Conservation (phyloP, 2,113 vertebrate genomes). For the Petaurus breviceps region DNA sequence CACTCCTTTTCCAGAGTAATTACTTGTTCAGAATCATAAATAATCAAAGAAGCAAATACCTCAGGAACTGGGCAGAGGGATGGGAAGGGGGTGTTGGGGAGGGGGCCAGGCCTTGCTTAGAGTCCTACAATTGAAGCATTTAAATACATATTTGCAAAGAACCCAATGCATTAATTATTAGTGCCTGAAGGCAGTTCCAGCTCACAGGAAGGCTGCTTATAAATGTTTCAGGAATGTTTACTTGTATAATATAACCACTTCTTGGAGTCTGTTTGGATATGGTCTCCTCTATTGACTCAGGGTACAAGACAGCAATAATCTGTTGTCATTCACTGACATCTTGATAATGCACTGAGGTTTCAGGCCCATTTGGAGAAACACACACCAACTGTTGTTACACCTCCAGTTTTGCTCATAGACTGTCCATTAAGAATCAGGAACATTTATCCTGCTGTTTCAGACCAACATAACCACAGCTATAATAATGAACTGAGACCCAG, state of each 20-base stretch:
- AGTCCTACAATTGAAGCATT: neutral
- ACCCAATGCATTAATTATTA: neutral
- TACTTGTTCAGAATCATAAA: slow-evolving; percentile 50
- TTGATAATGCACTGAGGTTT: neutral
- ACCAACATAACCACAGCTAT: neutral
- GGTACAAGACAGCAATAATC: neutral
- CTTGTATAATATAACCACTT: neutral
- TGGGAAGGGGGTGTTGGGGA: no score
- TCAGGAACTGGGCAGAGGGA: neutral
- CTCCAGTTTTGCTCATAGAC: neutral
- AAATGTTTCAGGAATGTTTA: neutral
- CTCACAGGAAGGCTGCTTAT: slow-evolving; percentile 15
- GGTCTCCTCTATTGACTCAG: neutral
- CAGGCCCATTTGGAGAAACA: neutral
- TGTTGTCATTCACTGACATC: neutral
- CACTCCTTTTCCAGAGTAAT: slow-evolving; percentile 45
- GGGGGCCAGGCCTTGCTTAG: neutral
- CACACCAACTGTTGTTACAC: neutral
- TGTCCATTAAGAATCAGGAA: slow-evolving; percentile 21
- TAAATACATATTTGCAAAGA: slow-evolving; percentile 16
- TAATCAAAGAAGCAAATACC: neutral
- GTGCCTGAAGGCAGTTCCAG: slow-evolving; percentile 6
- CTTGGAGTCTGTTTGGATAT: neutral
- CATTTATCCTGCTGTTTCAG: slow-evolving; percentile 32
- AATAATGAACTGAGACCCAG: neutral